Percentiles rank a stretch among this genome's conserved stretches.
These are phyloP conservation scores for Tenebrosternarchus preto DNA, from an alignment of 2,113 vertebrate genomes.

Conservation along the genomic window DNA sequence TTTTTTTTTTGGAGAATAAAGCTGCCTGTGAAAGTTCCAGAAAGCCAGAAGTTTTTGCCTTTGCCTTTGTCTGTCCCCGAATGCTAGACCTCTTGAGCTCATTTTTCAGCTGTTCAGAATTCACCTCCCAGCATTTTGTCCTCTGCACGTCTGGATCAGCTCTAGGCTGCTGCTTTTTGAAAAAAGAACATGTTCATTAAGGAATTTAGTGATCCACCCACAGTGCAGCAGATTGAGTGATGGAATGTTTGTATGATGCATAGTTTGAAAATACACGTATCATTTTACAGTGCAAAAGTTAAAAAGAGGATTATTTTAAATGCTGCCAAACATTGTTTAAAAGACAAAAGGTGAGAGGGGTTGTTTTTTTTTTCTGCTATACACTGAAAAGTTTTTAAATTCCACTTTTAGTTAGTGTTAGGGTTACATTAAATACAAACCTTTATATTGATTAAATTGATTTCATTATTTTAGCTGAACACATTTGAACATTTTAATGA, in stretches of 20 bases:
- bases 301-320: neutral
- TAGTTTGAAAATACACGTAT: neutral
- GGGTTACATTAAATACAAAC: too few relatives aligned
- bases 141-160: conserved; percentile 38
- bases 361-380: too few relatives aligned
- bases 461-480: too few relatives aligned
- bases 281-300: neutral
- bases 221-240: conserved; percentile 62
- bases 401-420: too few relatives aligned
- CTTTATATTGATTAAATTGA: too few relatives aligned
- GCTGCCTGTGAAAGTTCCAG: conserved; percentile 58
- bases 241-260: conserved; percentile 41
- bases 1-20: conserved; percentile 34
- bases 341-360: neutral
- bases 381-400: too few relatives aligned
- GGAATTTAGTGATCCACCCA: conserved; percentile 55
- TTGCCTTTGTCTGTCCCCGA: conserved; percentile 57
- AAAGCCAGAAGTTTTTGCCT: conserved; percentile 40
- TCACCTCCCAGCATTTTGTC: conserved; percentile 51
- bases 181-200: conserved; percentile 54
- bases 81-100: conserved; percentile 38
- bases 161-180: conserved; percentile 60
- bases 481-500: too few relatives aligned
- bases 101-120: conserved; percentile 42
- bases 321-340: neutral